Evolutionary conservation across 2,113 vertebrate genomes (phyloP).

Genomic region (Xenopus laevis): DNA sequence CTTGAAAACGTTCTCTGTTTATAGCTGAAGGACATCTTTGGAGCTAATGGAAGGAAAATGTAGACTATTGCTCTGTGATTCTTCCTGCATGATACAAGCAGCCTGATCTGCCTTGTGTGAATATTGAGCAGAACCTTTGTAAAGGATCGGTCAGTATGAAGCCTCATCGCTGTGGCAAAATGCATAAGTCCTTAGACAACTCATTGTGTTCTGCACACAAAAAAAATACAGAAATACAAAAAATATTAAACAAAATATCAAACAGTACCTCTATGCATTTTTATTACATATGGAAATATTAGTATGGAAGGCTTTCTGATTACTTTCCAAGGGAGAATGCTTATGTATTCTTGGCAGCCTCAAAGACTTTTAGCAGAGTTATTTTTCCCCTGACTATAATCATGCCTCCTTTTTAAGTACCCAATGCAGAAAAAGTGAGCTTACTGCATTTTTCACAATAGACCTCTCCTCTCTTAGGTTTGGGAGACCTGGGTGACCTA

Average conservation of each 20-base stretch:
- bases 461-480: slow-evolving; percentile 99
- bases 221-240: too few relatives aligned
- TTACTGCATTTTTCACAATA: slow-evolving; percentile 97
- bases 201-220: slow-evolving; percentile 50
- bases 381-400: slow-evolving; percentile 97
- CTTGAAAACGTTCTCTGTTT: too few relatives aligned
- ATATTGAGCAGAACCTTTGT: slow-evolving; percentile 41
- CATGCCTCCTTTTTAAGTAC: slow-evolving; percentile 95
- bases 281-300: slow-evolving; percentile 77
- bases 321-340: slow-evolving; percentile 80
- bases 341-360: slow-evolving; percentile 86
- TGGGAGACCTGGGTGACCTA: slow-evolving; percentile 99
- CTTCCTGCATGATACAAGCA: not conserved
- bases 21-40: too few relatives aligned
- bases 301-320: slow-evolving; percentile 77
- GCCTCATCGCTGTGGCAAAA: slow-evolving; percentile 48
- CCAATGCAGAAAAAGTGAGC: slow-evolving; percentile 97
- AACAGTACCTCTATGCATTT: slow-evolving; percentile 14
- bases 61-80: not conserved
- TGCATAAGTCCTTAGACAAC: slow-evolving; percentile 54
- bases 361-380: slow-evolving; percentile 98
- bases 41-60: not conserved
- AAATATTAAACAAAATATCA: slow-evolving; percentile 27
- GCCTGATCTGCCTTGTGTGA: slow-evolving; percentile 12
- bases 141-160: slow-evolving; percentile 37